These are phyloP conservation scores for Nycticorax nycticorax DNA, from an alignment of 2,113 vertebrate species.

Conservation along the genomic window DNA sequence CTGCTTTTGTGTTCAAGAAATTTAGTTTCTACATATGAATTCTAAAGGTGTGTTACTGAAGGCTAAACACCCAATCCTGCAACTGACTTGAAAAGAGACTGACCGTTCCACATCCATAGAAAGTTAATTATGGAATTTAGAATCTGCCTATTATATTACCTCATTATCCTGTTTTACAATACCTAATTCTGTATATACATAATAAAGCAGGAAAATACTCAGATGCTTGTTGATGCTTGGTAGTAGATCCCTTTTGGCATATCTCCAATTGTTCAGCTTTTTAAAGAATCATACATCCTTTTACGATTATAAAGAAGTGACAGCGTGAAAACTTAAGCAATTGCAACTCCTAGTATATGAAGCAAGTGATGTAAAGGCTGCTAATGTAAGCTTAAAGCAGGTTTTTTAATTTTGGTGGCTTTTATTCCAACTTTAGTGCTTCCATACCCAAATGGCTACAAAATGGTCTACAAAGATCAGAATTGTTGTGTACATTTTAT, in stretches of 20 bases:
- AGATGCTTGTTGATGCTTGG: background rate
- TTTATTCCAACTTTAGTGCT: background rate
- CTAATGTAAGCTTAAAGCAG: background rate
- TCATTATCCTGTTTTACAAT: background rate
- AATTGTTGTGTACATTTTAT: rapidly evolving
- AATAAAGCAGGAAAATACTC: background rate
- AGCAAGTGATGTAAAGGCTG: background rate
- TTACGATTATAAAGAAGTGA: background rate
- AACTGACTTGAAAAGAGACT: background rate
- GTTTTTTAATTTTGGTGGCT: background rate
- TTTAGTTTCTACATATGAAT: rapidly evolving
- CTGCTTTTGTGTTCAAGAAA: background rate
- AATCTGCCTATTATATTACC: background rate
- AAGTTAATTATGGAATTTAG: background rate
- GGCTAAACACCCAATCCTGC: background rate
- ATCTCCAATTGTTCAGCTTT: background rate
- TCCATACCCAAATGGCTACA: background rate
- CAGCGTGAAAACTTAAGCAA: background rate
- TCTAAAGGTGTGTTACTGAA: background rate
- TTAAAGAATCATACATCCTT: background rate
- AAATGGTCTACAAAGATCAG: too few species aligned
- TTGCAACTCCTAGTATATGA: background rate
- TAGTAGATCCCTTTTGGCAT: background rate
- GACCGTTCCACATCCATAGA: background rate
- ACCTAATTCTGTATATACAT: background rate